Evolutionary conservation across 2,113 vertebrate species (phyloP).

Genomic region (Scartelaos histophorus): DNA sequence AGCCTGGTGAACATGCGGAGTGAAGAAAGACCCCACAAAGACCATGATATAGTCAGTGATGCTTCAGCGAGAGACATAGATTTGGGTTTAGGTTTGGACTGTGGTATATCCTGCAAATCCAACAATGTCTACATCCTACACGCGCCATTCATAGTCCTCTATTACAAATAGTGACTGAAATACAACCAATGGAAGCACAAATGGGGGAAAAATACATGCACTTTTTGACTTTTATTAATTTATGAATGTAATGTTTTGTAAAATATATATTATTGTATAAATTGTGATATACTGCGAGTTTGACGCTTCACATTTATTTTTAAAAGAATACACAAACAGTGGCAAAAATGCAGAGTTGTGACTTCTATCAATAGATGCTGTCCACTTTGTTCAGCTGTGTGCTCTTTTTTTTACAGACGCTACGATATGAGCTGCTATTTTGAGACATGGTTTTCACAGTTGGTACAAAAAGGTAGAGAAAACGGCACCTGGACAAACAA

Average conservation of each 20-base stretch:
- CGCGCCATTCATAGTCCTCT: constrained; percentile 75
- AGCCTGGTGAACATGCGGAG: constrained; percentile 54
- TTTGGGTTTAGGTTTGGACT: constrained; percentile 71
- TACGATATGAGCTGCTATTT: constrained; percentile 33
- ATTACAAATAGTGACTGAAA: constrained; percentile 61
- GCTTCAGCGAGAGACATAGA: constrained; percentile 30
- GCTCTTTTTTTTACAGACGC: constrained; percentile 22
- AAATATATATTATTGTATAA: constrained; percentile 59
- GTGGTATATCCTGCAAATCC: constrained; percentile 64
- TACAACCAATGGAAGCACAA: constrained; percentile 2
- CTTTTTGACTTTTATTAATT: constrained; percentile 73
- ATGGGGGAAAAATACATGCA: constrained; percentile 61
- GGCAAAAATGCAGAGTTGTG: background rate
- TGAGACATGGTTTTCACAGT: constrained; percentile 36
- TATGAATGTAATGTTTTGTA: constrained; percentile 66
- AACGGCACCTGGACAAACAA: constrained; percentile 61
- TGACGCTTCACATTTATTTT: constrained; percentile 36
- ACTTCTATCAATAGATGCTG: background rate
- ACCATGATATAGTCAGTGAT: constrained; percentile 44
- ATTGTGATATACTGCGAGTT: constrained; percentile 64
- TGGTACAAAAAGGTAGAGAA: constrained; percentile 30
- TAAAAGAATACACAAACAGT: constrained; percentile 33
- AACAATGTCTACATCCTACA: constrained; percentile 67
- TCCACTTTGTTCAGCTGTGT: constrained; percentile 50
- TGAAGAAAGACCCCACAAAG: constrained; percentile 22